Evolutionary conservation across 2,113 vertebrate species (phyloP).

Genomic region (Ornithorhynchus anatinus): DNA sequence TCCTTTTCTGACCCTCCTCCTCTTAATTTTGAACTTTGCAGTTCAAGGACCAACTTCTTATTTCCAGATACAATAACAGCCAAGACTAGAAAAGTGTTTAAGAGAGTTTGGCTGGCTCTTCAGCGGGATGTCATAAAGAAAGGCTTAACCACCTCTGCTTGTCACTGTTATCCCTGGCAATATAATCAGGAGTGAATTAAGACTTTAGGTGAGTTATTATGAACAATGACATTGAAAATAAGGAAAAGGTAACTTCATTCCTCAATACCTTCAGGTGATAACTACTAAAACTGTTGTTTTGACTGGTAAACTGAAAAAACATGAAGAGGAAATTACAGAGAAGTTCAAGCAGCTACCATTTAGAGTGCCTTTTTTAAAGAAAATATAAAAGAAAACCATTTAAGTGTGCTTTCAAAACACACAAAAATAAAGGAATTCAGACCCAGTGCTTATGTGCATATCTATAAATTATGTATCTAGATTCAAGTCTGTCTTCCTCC

Average conservation of each 20-base stretch:
- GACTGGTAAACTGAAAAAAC: slow-evolving; percentile 33
- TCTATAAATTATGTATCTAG: too few species aligned
- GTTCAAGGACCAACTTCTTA: too few species aligned
- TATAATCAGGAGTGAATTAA: neutral
- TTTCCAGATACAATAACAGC: too few species aligned
- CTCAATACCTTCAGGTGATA: neutral
- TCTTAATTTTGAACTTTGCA: neutral
- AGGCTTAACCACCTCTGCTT: neutral
- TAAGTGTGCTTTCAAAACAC: slow-evolving; percentile 32
- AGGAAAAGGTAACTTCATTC: neutral
- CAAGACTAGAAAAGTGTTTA: too few species aligned
- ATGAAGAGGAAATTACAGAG: slow-evolving; percentile 33
- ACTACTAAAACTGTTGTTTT: slow-evolving; percentile 33
- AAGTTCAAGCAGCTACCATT: neutral
- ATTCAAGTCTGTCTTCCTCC: too few species aligned
- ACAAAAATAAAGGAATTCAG: slow-evolving; percentile 16
- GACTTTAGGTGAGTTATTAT: neutral
- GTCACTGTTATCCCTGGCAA: neutral
- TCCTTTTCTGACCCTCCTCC: neutral
- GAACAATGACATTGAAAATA: neutral
- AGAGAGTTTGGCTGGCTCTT: neutral
- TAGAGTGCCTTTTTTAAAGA: slow-evolving; percentile 7
- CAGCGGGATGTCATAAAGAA: neutral
- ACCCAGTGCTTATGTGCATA: too few species aligned
- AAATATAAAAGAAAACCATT: slow-evolving; percentile 1